These are phyloP conservation scores for Rhogogaster chlorosoma DNA, from an alignment of 2,888 invertebrate genomes.

Conservation along the genomic window DNA sequence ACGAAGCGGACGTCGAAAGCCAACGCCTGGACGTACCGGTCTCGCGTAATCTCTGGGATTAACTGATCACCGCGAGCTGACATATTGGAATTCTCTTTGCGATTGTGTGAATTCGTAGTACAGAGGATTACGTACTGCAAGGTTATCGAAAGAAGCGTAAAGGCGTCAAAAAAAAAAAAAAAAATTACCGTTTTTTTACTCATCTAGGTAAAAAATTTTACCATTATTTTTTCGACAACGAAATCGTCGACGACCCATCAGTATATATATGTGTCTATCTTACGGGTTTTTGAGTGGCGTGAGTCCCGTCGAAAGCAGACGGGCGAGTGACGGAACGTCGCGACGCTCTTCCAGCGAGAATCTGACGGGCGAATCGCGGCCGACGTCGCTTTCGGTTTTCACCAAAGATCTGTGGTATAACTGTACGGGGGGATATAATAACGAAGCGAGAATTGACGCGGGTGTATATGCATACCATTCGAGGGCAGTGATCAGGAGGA, in stretches of 20 bases:
- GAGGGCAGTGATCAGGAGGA: neutral
- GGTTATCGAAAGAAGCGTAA: too few species aligned
- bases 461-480: neutral
- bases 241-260: too few species aligned
- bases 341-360: constrained; percentile 65
- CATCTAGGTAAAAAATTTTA: too few species aligned
- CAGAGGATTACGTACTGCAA: neutral
- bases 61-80: constrained; percentile 49
- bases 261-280: neutral
- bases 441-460: constrained; percentile 3
- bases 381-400: constrained; percentile 72
- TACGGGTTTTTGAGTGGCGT: constrained; percentile 67
- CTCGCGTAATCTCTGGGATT: constrained; percentile 48
- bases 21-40: constrained; percentile 11
- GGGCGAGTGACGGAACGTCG: constrained; percentile 73
- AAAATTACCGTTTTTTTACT: too few species aligned
- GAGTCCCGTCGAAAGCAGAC: constrained; percentile 70
- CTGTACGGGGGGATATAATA: neutral
- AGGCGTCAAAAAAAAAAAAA: too few species aligned
- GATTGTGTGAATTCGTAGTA: neutral
- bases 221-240: too few species aligned
- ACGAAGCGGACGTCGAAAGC: constrained; percentile 19
- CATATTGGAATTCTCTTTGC: constrained; percentile 42
- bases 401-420: constrained; percentile 49
- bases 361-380: constrained; percentile 59